Evolutionary conservation across 2,888 invertebrate genomes (phyloP).

Genomic region (Epirrhoe tristata): DNA sequence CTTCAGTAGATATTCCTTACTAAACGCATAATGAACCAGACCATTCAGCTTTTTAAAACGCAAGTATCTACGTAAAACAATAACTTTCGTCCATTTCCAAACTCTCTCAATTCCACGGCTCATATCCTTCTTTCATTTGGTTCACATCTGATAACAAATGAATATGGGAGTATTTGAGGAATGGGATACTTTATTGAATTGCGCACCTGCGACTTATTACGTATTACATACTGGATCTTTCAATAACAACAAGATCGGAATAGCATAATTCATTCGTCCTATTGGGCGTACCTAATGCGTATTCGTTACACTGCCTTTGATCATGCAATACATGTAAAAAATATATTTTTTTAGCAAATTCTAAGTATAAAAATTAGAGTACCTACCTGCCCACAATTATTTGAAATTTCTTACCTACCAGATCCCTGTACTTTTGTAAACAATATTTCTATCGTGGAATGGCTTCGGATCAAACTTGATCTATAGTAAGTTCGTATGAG

Average conservation of each 20-base stretch:
- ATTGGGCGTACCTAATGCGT: background rate
- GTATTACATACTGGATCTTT: conserved; percentile 17
- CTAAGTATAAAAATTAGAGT: too few relatives aligned
- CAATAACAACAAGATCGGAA: conserved; percentile 32
- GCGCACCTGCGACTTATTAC: conserved; percentile 33
- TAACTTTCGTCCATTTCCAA: conserved; percentile 12
- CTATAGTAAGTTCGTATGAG: too few relatives aligned
- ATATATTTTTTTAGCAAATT: too few relatives aligned
- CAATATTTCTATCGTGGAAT: too few relatives aligned
- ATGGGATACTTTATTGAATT: conserved; percentile 33
- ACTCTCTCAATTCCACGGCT: conserved; percentile 13
- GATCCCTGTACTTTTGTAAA: too few relatives aligned
- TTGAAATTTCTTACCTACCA: too few relatives aligned
- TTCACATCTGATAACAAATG: conserved; percentile 31
- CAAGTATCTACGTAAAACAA: conserved; percentile 2
- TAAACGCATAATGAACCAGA: too few relatives aligned
- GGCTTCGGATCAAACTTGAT: too few relatives aligned
- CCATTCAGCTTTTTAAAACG: too few relatives aligned
- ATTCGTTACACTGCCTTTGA: background rate
- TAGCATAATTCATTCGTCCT: conserved; percentile 24
- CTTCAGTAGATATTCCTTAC: too few relatives aligned
- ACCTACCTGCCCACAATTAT: too few relatives aligned
- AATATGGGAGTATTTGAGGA: conserved; percentile 23
- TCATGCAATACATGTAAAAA: too few relatives aligned
- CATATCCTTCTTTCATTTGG: conserved; percentile 31